These are phyloP conservation scores for Mormyrops attenuatus DNA, from an alignment of 2,797 vertebrate species.

Conservation along the genomic window DNA sequence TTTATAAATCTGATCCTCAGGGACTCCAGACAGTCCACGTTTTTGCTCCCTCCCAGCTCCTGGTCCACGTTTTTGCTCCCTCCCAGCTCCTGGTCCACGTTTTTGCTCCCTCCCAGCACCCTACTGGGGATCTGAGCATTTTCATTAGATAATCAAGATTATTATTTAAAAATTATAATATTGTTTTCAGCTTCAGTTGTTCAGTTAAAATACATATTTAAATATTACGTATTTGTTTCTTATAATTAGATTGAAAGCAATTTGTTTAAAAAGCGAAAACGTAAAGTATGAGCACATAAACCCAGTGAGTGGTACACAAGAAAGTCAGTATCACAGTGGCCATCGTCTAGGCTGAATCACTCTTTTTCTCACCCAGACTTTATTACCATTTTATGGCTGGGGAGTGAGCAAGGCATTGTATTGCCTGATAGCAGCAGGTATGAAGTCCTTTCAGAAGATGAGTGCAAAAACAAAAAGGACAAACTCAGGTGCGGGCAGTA, in stretches of 20 bases:
- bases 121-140: background rate
- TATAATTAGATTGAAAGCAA: background rate
- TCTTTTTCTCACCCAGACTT: background rate
- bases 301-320: background rate
- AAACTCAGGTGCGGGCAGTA: background rate
- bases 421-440: background rate
- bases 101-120: background rate
- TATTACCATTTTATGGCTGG: background rate
- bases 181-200: background rate
- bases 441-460: background rate
- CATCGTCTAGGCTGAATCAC: background rate
- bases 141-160: background rate
- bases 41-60: background rate
- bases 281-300: background rate
- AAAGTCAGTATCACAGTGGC: background rate
- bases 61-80: background rate
- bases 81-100: background rate
- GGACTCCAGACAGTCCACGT: background rate
- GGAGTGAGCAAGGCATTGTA: background rate
- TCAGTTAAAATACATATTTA: background rate
- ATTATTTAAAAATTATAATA: background rate
- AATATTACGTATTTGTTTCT: background rate
- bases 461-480: background rate
- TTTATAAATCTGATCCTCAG: background rate
- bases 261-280: background rate